Conservation (phyloP, 1,140 invertebrate species). For the Aphis craccivora region DNA sequence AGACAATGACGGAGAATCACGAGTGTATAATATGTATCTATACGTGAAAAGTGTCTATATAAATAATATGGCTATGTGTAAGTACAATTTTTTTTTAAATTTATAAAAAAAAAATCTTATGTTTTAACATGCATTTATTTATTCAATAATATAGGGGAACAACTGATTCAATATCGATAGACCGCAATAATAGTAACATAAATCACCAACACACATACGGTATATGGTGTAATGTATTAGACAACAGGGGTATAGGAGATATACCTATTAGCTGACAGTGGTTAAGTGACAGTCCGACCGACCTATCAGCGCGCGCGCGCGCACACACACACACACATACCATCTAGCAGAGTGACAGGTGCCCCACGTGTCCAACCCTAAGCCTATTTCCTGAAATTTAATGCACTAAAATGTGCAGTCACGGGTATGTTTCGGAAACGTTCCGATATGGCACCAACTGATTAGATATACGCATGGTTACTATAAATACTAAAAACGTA, state of each 20-base stretch:
- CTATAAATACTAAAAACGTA: neutral
- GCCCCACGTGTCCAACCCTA: neutral
- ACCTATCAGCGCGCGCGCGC: neutral
- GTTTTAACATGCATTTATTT: neutral
- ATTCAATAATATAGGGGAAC: neutral
- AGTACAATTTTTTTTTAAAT: neutral
- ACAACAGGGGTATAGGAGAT: neutral
- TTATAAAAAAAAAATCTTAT: neutral
- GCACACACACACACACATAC: neutral
- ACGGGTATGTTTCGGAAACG: neutral
- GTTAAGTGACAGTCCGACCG: neutral
- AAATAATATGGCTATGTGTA: neutral
- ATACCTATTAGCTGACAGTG: neutral
- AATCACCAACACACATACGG: neutral
- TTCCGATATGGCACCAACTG: neutral
- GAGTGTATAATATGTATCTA: neutral
- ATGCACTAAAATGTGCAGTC: neutral
- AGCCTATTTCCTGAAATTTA: constrained; percentile 9
- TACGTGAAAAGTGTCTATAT: neutral
- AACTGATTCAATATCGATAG: neutral
- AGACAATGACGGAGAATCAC: constrained; percentile 32
- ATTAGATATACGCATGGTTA: neutral
- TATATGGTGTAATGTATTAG: neutral
- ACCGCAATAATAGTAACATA: neutral
- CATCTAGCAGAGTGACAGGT: neutral